Base-by-base conservation (phyloP, 2,797 vertebrate species). In the Scomberomorus guttatus region DNA sequence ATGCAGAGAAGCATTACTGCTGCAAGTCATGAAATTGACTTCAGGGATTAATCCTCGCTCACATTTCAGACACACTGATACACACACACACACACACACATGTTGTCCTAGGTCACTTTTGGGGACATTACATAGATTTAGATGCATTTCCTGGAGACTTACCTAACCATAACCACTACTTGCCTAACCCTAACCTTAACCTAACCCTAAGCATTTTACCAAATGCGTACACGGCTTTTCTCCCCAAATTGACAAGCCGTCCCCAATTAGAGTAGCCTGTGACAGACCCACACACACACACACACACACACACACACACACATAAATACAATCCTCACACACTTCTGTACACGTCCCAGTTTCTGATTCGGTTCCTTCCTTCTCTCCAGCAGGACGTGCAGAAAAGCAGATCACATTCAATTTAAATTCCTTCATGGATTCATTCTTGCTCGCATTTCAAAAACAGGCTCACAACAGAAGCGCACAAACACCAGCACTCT, bases 371-470 rank as follows among this genome's bases (percentile, higher is more conserved):
- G 6, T 27, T 24, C 22, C 54, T 17, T 32, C 54, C 17, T 8
- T 67, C 44, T 73, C 25, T 61, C 48, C 20, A 6, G 37, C 54
- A 62, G 68, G 56, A 70, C 17, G 22, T 56, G 27, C 48, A 73
- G 62, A 42, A 58, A 24, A 71, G 65, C 56, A 52, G 62, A 64
- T 80, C 67, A 60, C n/a, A 27, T 63, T 57, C 37, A 44, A 12
- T 51, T 61, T 56, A 32, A 65, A 76, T 69, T 79, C 72, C 76
- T 83, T 55, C 59, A 59, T 55, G 71, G 65, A 44, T 73, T 81
- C 69, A 5, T 56, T 79, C 62, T 14, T 11, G 54, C 52, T 80
- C 66, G 67, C 61, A 50, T 77, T 71, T 65, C 42, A 60, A 39
- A 68, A 39, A 18, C 50, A 12, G 48, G n/a, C 55, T 4, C 56